Evolutionary conservation across 1,140 invertebrate genomes (phyloP).

Genomic region (Nephotettix cincticeps): DNA sequence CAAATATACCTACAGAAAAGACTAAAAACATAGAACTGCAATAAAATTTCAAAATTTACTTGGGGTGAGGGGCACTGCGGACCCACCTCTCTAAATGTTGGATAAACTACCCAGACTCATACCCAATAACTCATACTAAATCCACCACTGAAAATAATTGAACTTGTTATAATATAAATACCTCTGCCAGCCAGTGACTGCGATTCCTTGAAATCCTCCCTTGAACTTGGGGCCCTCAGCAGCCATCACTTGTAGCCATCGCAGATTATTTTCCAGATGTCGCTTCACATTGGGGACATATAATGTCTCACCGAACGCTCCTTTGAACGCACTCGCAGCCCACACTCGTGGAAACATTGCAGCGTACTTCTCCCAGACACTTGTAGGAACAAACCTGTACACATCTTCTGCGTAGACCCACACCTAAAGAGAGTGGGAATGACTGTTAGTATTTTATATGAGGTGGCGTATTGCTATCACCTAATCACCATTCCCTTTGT

Average conservation of each 20-base stretch:
- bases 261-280: conserved; percentile 69
- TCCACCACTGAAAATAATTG: background rate
- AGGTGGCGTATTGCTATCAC: too few relatives aligned
- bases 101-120: too few relatives aligned
- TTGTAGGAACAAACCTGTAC: conserved; percentile 54
- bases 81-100: too few relatives aligned
- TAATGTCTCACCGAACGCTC: conserved; percentile 77
- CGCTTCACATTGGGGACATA: conserved; percentile 62
- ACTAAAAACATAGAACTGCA: too few relatives aligned
- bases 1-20: too few relatives aligned
- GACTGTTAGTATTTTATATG: too few relatives aligned
- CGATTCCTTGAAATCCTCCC: conserved; percentile 59
- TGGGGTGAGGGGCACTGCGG: too few relatives aligned
- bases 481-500: too few relatives aligned
- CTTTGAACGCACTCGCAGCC: conserved; percentile 92
- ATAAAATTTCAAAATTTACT: too few relatives aligned
- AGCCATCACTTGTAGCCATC: conserved; percentile 68
- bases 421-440: too few relatives aligned
- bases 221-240: conserved; percentile 56
- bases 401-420: conserved; percentile 60
- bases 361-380: conserved; percentile 75
- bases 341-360: conserved; percentile 85
- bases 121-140: too few relatives aligned
- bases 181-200: conserved; percentile 71
- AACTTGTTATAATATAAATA: conserved; percentile 26